phyloP scores from a whole-genome alignment of 2,797 vertebrate species.

The Pipistrellus nathusii region DNA sequence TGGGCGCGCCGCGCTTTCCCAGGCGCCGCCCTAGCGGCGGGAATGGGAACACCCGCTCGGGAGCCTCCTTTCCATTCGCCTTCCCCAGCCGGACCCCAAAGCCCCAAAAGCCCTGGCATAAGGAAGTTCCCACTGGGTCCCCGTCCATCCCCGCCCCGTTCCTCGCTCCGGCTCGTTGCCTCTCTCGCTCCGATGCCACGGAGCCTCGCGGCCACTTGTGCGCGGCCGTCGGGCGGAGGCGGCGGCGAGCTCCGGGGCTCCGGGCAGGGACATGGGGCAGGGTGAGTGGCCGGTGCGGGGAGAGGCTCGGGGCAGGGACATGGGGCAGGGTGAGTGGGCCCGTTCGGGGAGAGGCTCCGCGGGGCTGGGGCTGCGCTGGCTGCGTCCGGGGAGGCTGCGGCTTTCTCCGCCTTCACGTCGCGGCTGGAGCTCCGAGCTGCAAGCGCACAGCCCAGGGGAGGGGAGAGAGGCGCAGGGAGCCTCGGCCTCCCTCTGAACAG shows the following conservation, averaged over 20 bases:
- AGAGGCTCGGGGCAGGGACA: neutral
- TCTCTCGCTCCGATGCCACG: neutral
- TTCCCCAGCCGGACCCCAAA: slow-evolving; percentile 18
- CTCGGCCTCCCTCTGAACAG: slow-evolving; percentile 35
- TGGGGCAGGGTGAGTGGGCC: slow-evolving; percentile 81
- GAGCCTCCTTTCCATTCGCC: neutral
- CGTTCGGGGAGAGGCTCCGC: neutral
- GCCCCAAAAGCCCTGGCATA: slow-evolving; percentile 46
- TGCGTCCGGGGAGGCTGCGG: neutral
- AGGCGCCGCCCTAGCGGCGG: slow-evolving; percentile 76
- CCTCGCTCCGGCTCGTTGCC: slow-evolving; percentile 72
- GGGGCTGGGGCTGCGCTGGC: neutral
- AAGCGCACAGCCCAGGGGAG: neutral
- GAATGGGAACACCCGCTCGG: slow-evolving; percentile 69
- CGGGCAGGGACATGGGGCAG: slow-evolving; percentile 75
- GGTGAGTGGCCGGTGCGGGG: slow-evolving; percentile 63
- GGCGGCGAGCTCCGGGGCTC: slow-evolving; percentile 17
- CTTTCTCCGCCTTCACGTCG: neutral
- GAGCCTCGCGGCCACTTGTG: slow-evolving; percentile 18
- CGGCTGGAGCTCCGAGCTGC: neutral
- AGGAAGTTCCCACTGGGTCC: slow-evolving; percentile 64
- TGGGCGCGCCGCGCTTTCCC: neutral
- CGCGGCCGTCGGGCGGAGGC: neutral
- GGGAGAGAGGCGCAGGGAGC: slow-evolving; percentile 46
- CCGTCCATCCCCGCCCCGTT: slow-evolving; percentile 73